These are phyloP conservation scores for Miltochrista miniata DNA, from an alignment of 2,888 invertebrate genomes.

Conservation along the genomic window DNA sequence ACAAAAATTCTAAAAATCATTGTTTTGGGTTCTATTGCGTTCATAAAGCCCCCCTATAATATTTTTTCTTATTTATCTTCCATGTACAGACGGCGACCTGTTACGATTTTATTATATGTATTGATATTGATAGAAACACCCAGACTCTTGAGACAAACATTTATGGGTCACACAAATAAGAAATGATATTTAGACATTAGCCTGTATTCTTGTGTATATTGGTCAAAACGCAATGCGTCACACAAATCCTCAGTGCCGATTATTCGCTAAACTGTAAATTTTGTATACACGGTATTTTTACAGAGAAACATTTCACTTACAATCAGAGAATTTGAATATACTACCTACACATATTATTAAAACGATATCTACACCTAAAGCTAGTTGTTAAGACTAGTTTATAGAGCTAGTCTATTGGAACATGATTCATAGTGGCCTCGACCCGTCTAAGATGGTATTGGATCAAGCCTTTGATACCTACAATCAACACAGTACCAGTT, in stretches of 20 bases:
- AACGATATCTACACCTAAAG: slow-evolving; percentile 78
- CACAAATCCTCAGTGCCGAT: background rate
- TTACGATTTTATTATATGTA: no score
- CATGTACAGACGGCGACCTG: no score
- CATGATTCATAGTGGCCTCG: slow-evolving; percentile 49
- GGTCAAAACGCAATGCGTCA: background rate
- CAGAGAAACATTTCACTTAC: slow-evolving; percentile 58
- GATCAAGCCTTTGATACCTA: slow-evolving; percentile 5
- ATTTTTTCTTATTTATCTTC: no score
- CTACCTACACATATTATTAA: slow-evolving; percentile 78
- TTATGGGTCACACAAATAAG: no score
- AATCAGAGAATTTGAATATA: slow-evolving; percentile 71
- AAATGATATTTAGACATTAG: background rate
- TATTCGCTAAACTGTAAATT: slow-evolving; percentile 29
- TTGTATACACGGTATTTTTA: slow-evolving; percentile 64
- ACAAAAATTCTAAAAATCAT: no score
- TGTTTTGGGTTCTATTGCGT: no score
- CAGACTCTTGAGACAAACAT: no score
- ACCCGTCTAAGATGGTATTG: slow-evolving; percentile 32
- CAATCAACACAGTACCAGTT: slow-evolving; percentile 9
- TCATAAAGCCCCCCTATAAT: no score
- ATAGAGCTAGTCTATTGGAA: slow-evolving; percentile 66
- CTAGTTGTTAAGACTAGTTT: slow-evolving; percentile 63
- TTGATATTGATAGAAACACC: no score
- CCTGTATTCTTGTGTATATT: background rate